Evolutionary conservation across 2,113 vertebrate species (phyloP).

Genomic region (Pluvialis apricaria): DNA sequence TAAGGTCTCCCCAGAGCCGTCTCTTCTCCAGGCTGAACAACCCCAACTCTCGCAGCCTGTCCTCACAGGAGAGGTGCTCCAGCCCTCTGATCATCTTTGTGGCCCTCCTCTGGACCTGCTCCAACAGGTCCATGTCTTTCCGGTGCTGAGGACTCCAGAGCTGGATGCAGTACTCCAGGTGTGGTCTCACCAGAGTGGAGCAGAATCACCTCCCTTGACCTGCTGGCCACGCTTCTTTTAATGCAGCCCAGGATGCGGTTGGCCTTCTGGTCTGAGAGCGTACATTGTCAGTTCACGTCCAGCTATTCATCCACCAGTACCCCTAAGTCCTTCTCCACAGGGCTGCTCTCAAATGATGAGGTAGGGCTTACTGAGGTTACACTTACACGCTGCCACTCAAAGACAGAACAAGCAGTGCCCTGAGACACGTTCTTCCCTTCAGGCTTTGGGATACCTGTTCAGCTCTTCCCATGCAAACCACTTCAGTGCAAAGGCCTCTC

Average conservation of each 20-base stretch:
- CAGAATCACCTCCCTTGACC: neutral
- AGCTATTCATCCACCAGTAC: neutral
- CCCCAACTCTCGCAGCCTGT: neutral
- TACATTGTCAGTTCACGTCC: neutral
- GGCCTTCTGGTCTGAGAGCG: neutral
- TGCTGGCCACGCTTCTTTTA: neutral
- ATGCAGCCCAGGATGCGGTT: neutral
- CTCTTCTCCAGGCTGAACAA: neutral
- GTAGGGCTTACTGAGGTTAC: neutral
- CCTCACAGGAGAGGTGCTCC: neutral
- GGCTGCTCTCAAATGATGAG: neutral
- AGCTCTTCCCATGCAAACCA: neutral
- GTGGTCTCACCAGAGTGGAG: neutral
- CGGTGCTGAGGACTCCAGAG: neutral
- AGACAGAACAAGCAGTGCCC: neutral
- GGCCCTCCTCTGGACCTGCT: neutral
- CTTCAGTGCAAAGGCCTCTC: neutral
- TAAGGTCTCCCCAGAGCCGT: neutral
- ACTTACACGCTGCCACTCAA: rapidly evolving
- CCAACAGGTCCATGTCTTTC: neutral
- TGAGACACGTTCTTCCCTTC: neutral
- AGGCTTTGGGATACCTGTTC: neutral
- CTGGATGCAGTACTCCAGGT: neutral
- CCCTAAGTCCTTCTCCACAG: neutral
- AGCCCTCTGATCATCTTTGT: neutral